Conservation (phyloP, 1,140 invertebrate species). For the Coelopa frigida region DNA sequence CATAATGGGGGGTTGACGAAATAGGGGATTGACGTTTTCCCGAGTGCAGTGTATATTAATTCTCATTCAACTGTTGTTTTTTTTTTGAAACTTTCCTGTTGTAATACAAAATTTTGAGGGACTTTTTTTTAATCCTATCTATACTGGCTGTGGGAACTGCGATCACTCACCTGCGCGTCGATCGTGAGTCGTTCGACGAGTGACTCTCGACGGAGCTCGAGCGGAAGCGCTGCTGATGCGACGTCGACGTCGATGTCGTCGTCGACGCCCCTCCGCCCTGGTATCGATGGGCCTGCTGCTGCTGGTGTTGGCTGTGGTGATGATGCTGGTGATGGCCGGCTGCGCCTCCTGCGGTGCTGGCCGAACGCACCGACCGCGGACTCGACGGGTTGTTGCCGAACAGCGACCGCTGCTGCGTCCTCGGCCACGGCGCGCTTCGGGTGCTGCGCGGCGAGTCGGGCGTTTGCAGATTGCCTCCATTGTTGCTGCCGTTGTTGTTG, state of each 20-base stretch:
- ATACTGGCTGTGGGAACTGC: no score
- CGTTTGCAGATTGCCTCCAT: slow-evolving; percentile 30
- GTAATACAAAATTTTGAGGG: no score
- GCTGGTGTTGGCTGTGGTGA: slow-evolving; percentile 19
- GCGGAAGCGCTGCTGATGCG: slow-evolving; percentile 41
- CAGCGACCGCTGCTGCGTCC: slow-evolving; percentile 60
- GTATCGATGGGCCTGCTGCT: slow-evolving; percentile 26
- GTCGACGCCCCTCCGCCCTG: slow-evolving; percentile 12
- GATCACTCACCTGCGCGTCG: slow-evolving; percentile 52
- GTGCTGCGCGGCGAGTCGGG: slow-evolving; percentile 69
- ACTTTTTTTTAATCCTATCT: no score
- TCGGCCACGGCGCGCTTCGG: slow-evolving; percentile 74
- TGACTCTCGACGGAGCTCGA: slow-evolving; percentile 75
- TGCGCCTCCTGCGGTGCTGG: slow-evolving; percentile 40
- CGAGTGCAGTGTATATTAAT: no score
- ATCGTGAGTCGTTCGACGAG: slow-evolving; percentile 69
- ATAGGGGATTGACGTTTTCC: no score
- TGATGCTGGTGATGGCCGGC: slow-evolving; percentile 27
- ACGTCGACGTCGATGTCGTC: slow-evolving; percentile 30
- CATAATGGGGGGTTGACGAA: no score
- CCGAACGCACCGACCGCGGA: slow-evolving; percentile 61
- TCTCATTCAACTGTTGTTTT: no score
- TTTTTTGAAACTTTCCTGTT: no score
- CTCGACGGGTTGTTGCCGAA: slow-evolving; percentile 56
- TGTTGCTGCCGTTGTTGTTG: slow-evolving; percentile 17